phyloP scores from a whole-genome alignment of 2,888 invertebrate species.

The Hedya salicella region DNA sequence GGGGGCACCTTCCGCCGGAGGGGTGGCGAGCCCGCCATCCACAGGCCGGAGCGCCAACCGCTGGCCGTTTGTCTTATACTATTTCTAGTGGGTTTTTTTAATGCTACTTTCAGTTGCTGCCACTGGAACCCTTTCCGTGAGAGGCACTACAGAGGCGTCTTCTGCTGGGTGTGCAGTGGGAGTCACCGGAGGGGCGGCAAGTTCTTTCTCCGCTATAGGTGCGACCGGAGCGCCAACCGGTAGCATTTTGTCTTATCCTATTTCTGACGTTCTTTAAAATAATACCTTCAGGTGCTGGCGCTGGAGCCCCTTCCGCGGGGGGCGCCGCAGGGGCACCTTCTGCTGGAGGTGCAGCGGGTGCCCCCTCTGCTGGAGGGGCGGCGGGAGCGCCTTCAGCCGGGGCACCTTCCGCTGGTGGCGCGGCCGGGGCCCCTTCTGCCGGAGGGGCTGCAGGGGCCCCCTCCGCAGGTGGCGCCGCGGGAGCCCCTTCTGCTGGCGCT shows the following conservation, averaged over 20 bases:
- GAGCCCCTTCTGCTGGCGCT: slow-evolving; percentile 55
- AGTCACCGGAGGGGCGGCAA: slow-evolving; percentile 56
- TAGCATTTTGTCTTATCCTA: too few relatives aligned
- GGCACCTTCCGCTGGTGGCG: slow-evolving; percentile 46
- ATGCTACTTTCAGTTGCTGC: too few relatives aligned
- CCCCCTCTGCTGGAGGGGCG: slow-evolving; percentile 8
- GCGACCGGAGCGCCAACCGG: slow-evolving; percentile 52
- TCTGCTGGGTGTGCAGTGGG: slow-evolving; percentile 48
- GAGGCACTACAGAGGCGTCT: too few relatives aligned
- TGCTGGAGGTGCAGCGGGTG: slow-evolving; percentile 52
- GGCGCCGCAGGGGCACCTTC: slow-evolving; percentile 24
- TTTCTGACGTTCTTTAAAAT: too few relatives aligned
- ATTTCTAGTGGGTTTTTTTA: too few relatives aligned
- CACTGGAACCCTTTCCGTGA: too few relatives aligned
- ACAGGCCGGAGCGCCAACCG: slow-evolving; percentile 25
- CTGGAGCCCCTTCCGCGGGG: slow-evolving; percentile 21
- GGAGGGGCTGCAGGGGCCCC: slow-evolving; percentile 58
- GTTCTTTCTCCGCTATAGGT: slow-evolving; percentile 58
- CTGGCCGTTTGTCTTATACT: too few relatives aligned
- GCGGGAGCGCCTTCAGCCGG: slow-evolving; percentile 30
- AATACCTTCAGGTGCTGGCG: too few relatives aligned
- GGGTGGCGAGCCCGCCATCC: slow-evolving; percentile 25
- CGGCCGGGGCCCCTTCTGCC: slow-evolving; percentile 52
- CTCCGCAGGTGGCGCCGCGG: slow-evolving; percentile 54
- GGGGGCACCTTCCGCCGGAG: slow-evolving; percentile 15